Evolutionary conservation across 92 coral and sea anemone species (phyloP).

Genomic region (Bergia sp.): DNA sequence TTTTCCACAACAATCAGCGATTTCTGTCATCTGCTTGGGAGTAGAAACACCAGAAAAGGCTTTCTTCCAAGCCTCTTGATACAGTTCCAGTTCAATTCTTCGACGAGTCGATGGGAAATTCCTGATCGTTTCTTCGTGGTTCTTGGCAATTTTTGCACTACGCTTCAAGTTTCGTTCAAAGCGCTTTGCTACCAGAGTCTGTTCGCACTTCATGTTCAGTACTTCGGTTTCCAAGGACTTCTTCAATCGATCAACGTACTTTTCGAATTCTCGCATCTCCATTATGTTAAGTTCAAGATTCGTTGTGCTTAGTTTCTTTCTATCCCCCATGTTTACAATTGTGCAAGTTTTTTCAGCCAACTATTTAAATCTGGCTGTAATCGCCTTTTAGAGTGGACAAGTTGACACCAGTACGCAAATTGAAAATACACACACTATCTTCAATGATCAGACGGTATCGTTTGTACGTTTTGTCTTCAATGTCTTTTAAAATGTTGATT

Average conservation of each 20-base stretch:
- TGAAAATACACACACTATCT: neutral
- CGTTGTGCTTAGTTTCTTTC: constrained; percentile 62
- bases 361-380: neutral
- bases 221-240: constrained; percentile 66
- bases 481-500: constrained; percentile 7
- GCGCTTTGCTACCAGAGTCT: constrained; percentile 66
- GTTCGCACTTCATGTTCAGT: constrained; percentile 66
- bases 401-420: neutral
- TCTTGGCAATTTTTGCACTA: constrained; percentile 76
- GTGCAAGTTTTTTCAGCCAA: neutral
- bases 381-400: neutral
- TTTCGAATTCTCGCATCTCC: constrained; percentile 65
- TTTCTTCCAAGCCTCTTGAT: constrained; percentile 25
- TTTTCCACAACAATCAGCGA: neutral
- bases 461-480: constrained; percentile 5
- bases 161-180: constrained; percentile 68
- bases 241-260: constrained; percentile 61
- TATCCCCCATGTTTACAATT: constrained; percentile 64
- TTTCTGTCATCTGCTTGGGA: neutral
- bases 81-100: constrained; percentile 44
- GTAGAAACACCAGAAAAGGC: constrained; percentile 22
- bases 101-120: constrained; percentile 63
- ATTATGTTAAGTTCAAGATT: constrained; percentile 76
- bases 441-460: neutral
- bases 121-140: constrained; percentile 63